Conservation (phyloP, 2,888 invertebrate species). For the Xestia ashworthii region DNA sequence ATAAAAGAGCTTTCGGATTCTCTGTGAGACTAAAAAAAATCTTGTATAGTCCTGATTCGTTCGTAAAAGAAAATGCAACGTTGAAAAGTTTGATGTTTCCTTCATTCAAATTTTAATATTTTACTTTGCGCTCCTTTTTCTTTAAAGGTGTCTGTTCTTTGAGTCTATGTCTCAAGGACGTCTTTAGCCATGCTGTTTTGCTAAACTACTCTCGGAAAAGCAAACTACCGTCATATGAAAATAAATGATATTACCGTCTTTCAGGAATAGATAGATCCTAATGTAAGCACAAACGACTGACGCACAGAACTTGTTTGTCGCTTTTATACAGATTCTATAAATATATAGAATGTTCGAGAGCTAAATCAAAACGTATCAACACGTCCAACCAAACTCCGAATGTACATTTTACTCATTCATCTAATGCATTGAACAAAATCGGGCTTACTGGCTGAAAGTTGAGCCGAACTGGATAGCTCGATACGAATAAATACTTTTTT, state of each 20-base stretch:
- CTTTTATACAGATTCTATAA: background rate
- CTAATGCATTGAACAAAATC: constrained; percentile 38
- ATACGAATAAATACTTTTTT: constrained; percentile 42
- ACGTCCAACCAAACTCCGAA: background rate
- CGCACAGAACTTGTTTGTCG: background rate
- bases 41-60: constrained; percentile 59
- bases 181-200: constrained; percentile 2
- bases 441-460: constrained; percentile 20
- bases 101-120: constrained; percentile 60
- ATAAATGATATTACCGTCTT: background rate
- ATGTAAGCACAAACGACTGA: background rate
- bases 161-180: constrained; percentile 10
- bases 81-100: constrained; percentile 56
- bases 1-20: constrained; percentile 60
- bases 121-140: constrained; percentile 28
- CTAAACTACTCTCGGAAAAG: no score
- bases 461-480: constrained; percentile 12
- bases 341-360: background rate
- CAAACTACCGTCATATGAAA: background rate
- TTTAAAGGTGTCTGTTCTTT: constrained; percentile 34
- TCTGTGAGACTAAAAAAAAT: constrained; percentile 50
- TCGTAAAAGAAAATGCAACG: constrained; percentile 60
- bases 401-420: constrained; percentile 16
- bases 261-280: background rate
- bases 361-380: constrained; percentile 18